Percentiles rank a stretch among this genome's conserved stretches.
These are phyloP conservation scores for Rhopalosiphum nymphaeae DNA, from an alignment of 2,888 invertebrate species.

Conservation along the genomic window DNA sequence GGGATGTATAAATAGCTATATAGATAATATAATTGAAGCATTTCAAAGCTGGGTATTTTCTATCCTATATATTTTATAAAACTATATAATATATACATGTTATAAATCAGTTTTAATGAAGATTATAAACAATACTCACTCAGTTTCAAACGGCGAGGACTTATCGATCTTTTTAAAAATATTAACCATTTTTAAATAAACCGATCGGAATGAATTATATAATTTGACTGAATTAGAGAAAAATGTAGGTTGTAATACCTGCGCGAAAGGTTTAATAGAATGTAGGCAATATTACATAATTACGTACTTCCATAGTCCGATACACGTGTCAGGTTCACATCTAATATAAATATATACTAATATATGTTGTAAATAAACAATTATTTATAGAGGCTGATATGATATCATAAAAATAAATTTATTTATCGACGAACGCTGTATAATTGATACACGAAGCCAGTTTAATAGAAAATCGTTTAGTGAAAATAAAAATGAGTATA, in stretches of 20 bases:
- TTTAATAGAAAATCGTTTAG: not conserved
- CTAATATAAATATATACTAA: not conserved
- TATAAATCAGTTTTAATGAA: not conserved
- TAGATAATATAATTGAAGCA: not conserved
- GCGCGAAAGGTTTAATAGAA: not conserved
- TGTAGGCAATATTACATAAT: not conserved
- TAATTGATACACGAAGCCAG: not conserved
- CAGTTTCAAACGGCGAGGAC: not conserved
- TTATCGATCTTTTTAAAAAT: conserved; percentile 30
- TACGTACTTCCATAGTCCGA: not conserved
- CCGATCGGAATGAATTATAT: not conserved
- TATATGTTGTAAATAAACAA: not conserved
- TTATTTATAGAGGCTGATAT: not conserved
- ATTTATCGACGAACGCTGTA: not conserved
- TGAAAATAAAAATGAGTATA: not conserved
- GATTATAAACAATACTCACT: conserved; percentile 18
- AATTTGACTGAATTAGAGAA: conserved; percentile 21
- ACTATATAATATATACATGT: no score
- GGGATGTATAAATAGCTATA: not conserved
- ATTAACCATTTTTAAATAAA: conserved; percentile 44
- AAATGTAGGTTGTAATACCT: not conserved
- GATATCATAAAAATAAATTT: not conserved
- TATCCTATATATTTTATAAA: no score
- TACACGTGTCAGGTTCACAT: not conserved
- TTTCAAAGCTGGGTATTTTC: no score